Conservation (phyloP, 2,113 vertebrate genomes). For the Entomyzon cyanotis region DNA sequence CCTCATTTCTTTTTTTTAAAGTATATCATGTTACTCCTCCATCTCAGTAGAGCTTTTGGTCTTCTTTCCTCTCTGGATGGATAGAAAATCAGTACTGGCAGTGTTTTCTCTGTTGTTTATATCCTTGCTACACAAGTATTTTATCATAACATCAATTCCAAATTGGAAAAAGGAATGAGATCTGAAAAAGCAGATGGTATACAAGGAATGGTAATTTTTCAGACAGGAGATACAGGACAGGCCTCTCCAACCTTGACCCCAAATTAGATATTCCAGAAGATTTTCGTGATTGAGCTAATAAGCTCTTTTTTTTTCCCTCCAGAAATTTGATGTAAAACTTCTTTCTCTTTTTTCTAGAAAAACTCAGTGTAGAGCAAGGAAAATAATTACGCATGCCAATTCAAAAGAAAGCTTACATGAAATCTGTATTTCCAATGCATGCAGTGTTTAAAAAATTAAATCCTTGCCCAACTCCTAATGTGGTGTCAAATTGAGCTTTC, state of each 20-base stretch:
- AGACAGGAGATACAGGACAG: neutral
- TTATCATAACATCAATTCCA: neutral
- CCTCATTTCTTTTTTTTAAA: neutral
- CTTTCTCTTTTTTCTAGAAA: neutral
- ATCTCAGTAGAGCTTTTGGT: neutral
- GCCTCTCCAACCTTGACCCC: neutral
- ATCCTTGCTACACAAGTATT: neutral
- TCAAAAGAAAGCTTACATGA: neutral
- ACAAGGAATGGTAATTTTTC: neutral
- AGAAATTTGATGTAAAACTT: neutral
- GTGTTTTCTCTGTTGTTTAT: neutral
- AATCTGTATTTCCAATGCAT: neutral
- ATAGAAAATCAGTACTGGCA: neutral
- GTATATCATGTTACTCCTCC: neutral
- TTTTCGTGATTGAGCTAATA: neutral
- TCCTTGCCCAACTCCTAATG: neutral
- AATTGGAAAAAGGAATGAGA: neutral
- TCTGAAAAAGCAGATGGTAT: neutral
- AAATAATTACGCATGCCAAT: neutral
- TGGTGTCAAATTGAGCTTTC: neutral
- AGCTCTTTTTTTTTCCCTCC: rapidly evolving
- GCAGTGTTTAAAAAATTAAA: neutral
- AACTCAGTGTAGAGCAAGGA: neutral
- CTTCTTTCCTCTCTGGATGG: neutral
- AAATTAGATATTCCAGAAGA: neutral